These are phyloP conservation scores for Heteromyza rotundicornis DNA, from an alignment of 2,888 invertebrate species.

Conservation along the genomic window DNA sequence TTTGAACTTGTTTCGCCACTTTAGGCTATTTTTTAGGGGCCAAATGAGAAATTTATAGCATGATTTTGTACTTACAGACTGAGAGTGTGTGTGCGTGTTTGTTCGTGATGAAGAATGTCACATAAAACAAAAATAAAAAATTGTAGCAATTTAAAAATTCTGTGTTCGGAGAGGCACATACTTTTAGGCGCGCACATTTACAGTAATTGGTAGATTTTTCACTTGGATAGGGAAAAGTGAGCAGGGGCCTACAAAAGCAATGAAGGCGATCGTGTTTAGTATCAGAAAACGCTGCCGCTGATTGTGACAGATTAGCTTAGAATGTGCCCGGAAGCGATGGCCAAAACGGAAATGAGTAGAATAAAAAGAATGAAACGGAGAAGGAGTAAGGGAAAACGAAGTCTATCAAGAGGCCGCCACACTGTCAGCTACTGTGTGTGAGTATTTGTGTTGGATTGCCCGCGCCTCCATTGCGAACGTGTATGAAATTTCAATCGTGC, in stretches of 20 bases:
- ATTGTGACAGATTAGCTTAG: constrained; percentile 23
- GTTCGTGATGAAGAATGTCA: not conserved
- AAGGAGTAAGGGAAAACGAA: too few relatives aligned
- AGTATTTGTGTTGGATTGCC: not conserved
- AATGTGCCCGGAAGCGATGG: constrained; percentile 8
- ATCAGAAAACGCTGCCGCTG: constrained; percentile 9
- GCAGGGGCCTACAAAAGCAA: not conserved
- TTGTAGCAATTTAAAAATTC: not conserved
- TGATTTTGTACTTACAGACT: too few relatives aligned
- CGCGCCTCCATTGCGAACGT: constrained; percentile 1
- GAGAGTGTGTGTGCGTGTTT: too few relatives aligned
- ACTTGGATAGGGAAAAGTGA: too few relatives aligned
- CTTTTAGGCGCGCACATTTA: constrained; percentile 8
- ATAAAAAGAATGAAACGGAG: not conserved
- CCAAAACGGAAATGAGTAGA: not conserved
- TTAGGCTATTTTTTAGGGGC: not conserved
- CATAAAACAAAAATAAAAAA: not conserved
- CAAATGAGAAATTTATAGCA: constrained; percentile 1
- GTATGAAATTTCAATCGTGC: constrained; percentile 15
- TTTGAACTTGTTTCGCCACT: not conserved
- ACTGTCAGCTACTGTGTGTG: constrained; percentile 3
- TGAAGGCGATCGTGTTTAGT: not conserved
- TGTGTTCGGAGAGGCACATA: not conserved
- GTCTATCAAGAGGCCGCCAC: not conserved
- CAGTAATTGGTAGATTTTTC: too few relatives aligned